Conservation (phyloP, 2,888 invertebrate species). For the Dorcus parallelipipedus region DNA sequence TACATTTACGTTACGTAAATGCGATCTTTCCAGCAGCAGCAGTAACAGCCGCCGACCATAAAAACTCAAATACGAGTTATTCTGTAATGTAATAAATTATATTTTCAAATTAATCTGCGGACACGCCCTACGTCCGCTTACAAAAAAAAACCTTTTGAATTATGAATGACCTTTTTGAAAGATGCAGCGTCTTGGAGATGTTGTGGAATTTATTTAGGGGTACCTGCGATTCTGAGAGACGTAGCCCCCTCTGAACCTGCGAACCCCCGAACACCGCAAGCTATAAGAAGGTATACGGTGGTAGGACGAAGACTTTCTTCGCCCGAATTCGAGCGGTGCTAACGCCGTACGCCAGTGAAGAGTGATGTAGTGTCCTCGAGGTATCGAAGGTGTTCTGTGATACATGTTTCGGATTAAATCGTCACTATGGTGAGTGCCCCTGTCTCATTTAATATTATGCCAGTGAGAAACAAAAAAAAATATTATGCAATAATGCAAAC, state of each 20-base stretch:
- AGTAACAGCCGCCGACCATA: neutral
- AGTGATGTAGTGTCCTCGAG: conserved; percentile 25
- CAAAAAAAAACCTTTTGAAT: neutral
- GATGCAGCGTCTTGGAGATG: neutral
- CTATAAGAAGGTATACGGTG: conserved; percentile 30
- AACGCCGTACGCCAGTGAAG: conserved; percentile 22
- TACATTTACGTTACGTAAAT: neutral
- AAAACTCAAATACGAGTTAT: neutral
- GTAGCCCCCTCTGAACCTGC: conserved; percentile 19
- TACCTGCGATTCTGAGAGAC: neutral
- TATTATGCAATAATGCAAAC: too few relatives aligned
- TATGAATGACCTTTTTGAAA: neutral
- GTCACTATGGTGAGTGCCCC: conserved; percentile 1
- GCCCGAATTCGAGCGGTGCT: conserved; percentile 7
- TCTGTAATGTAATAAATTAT: too few relatives aligned
- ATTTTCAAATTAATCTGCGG: too few relatives aligned
- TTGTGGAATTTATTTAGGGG: conserved; percentile 4
- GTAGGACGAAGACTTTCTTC: conserved; percentile 32
- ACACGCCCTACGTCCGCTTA: too few relatives aligned
- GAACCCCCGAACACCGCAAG: conserved; percentile 27
- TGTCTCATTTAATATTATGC: too few relatives aligned
- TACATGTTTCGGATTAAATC: conserved; percentile 8
- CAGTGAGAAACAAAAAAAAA: too few relatives aligned
- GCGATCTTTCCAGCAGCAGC: neutral
- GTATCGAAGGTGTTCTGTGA: conserved; percentile 6